phyloP scores from a whole-genome alignment of 2,113 vertebrate genomes.

The Capreolus pygargus region DNA sequence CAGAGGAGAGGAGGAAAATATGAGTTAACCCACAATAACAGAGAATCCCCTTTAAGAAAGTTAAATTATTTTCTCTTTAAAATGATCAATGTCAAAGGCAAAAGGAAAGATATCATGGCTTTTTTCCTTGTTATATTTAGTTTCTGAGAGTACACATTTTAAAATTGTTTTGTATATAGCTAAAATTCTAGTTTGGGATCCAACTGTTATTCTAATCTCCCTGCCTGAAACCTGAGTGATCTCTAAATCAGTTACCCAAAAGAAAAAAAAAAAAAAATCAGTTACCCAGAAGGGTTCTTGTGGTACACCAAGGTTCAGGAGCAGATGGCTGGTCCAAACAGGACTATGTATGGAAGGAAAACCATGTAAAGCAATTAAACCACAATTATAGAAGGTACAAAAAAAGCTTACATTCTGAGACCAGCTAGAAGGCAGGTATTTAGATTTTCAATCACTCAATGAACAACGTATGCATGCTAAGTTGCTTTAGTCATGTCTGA shows the following conservation, averaged over 20 bases:
- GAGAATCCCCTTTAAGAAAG: slow-evolving; percentile 31
- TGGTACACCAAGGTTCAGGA: neutral
- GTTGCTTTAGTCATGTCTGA: neutral
- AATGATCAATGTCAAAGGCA: slow-evolving; percentile 49
- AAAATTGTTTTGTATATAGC: slow-evolving; percentile 17
- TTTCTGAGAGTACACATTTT: slow-evolving; percentile 38
- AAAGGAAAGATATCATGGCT: slow-evolving; percentile 5
- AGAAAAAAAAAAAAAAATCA: neutral
- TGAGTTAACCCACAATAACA: slow-evolving; percentile 61
- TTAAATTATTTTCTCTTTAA: slow-evolving; percentile 43
- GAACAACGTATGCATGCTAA: neutral
- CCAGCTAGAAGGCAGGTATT: neutral
- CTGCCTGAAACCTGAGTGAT: neutral
- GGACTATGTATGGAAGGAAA: neutral
- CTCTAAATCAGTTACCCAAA: neutral
- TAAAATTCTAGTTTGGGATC: neutral
- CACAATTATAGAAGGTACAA: neutral
- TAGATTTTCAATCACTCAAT: neutral
- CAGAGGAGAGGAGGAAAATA: slow-evolving; percentile 71
- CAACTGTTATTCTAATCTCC: neutral
- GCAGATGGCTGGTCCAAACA: neutral
- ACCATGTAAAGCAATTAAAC: slow-evolving; percentile 10
- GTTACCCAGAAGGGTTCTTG: neutral
- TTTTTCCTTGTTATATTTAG: slow-evolving; percentile 1
- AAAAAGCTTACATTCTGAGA: slow-evolving; percentile 22